Base-by-base conservation (phyloP, 2,113 vertebrate genomes). In the Crocuta crocuta region DNA sequence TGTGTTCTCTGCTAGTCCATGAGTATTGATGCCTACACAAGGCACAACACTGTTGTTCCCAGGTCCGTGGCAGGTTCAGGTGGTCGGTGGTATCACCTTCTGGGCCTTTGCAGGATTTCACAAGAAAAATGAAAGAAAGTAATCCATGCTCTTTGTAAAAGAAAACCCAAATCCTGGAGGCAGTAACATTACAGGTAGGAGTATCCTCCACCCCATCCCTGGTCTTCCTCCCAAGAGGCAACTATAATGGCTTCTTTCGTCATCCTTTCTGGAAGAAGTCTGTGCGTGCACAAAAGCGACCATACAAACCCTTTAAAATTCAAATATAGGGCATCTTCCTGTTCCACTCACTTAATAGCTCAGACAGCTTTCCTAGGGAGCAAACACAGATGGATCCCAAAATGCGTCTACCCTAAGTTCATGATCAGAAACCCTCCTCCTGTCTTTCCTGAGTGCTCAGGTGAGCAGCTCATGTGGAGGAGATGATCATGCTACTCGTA, bases 391-490 rank as follows among this genome's bases (percentile, higher is more conserved):
- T 10, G 45, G 66, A n/a, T 85, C 89, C 9, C 76, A 50, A 92
- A 82, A 89, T 55, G 2, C 89, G 92, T 31, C 26, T 26, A 61
- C 10, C 39, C 53, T 43, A 84, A 66, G 78, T 74, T 85, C 39
- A 53, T 17, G 17, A 4, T 66, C 63, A 84, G 63, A 95, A 50
- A 28, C 7, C 8, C 35, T 68, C 55, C 12, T 61, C 45, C 50
- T 74, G 3, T 81, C 26, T 58, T 58, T 48, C 15, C 8, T 16
- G 26, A 81, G 16, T 16, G 33, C 55, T 63, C 39, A 23, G 7
- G 71, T 31, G 50, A 78, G 48, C 0, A 1, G 70, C 6, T 11
- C 2, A 3, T 0, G 2, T 1, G 17, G 28, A 76, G n/a, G 8
- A 43, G 15, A 6, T 1, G 50, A 76, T 15, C 39, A 16, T 1